Evolutionary conservation across 53 echinoderm and acorn worm genomes (phyloP), one percentile per base, ranked within the genome.

Genomic region (Stichopus horrens): DNA sequence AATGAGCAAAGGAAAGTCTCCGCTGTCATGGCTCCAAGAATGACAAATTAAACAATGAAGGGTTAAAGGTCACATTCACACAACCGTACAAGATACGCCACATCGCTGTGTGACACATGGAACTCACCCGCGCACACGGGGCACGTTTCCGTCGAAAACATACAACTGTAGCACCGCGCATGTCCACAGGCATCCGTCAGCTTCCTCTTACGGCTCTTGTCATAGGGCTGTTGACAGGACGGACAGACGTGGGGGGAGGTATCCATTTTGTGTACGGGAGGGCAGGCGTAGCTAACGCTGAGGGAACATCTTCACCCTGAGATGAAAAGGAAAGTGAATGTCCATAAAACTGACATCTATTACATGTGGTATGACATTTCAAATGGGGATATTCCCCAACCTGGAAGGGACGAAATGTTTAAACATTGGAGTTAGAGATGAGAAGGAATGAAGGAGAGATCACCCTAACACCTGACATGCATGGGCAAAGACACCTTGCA

Each of bases 121-220:
- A 86, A 87, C 87, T 87, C 67, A 51, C 84, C 78, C 20, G 90
- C 81, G 90, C 98, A 98, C 37, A 98, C 76, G 0, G 96, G 96
- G 54, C 98, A 98, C 21, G 94, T 78, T 56, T 98, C 98, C 0
- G 93, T 96, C 53, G 93, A 91, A 82, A 98, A 98, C 98, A 98
- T 98, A 77, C 98, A 98, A 18, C 94, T 89, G 73, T 93, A 98
- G 79, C 98, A 98, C 51, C 98, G 90, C 14, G 95, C 90, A 81
- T 98, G 98, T 77, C 98, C 98, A 75, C 98, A 98, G 11, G 95
- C 94, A 88, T 98, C 98, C 6, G 98, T 98, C 78, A 98, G 88
- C 87, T 94, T 98, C 74, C 98, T 90, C 88, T 98, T 98, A 21
- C 93, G 93, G 55, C 94, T 91, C 90, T 91, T 93, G 89, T 97